phyloP scores from a whole-genome alignment of 1,140 invertebrate genomes.

The Platyscapa corneri region DNA sequence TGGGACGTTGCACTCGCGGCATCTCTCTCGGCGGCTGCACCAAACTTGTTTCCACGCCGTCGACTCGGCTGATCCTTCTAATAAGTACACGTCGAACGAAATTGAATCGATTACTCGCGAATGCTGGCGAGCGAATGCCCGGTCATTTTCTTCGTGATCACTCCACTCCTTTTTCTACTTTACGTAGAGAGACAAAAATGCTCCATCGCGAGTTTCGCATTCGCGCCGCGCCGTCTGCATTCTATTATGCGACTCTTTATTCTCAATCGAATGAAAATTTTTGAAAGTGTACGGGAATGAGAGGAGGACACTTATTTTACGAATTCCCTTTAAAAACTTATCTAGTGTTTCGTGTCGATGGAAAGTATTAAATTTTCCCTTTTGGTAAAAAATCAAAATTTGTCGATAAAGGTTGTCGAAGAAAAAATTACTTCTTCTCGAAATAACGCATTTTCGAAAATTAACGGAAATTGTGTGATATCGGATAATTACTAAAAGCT shows the following conservation, averaged over 20 bases:
- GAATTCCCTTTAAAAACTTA: neutral
- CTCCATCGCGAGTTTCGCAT: neutral
- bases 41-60: neutral
- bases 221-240: neutral
- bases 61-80: conserved; percentile 13
- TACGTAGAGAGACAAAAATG: neutral
- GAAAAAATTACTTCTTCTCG: too few species aligned
- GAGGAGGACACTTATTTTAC: neutral
- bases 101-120: conserved; percentile 29
- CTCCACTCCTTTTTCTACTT: neutral
- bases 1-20: neutral
- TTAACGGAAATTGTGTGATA: too few species aligned
- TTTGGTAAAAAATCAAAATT: too few species aligned
- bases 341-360: too few species aligned
- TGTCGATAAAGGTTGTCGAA: too few species aligned
- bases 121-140: neutral
- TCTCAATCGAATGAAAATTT: neutral
- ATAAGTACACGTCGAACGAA: conserved; percentile 30
- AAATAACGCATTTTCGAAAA: too few species aligned
- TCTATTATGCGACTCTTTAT: neutral
- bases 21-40: neutral
- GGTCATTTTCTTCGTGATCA: neutral
- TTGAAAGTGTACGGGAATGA: neutral
- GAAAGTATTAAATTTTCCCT: too few species aligned
- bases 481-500: too few species aligned